Conservation (phyloP, 2,113 vertebrate species). For the Nyctereutes procyonoides region DNA sequence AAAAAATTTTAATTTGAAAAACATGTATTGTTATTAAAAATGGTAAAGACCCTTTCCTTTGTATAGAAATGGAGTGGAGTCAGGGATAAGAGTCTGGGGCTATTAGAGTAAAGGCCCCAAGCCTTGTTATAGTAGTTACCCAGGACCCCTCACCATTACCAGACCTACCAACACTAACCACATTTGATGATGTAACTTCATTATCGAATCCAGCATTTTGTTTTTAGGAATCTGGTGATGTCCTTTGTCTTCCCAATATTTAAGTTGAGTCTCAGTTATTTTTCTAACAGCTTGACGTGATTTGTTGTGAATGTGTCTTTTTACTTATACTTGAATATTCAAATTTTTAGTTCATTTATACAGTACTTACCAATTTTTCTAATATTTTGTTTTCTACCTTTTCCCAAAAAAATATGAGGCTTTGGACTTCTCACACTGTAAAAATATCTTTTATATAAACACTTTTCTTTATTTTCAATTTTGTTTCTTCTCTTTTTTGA, state of each 20-base stretch:
- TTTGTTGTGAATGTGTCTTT: not conserved
- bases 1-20: slow-evolving; percentile 11
- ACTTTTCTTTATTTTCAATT: not conserved
- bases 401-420: not conserved
- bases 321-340: not conserved
- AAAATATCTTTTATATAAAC: slow-evolving; percentile 12
- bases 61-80: not conserved
- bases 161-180: not conserved
- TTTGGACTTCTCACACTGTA: not conserved
- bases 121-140: not conserved
- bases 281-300: not conserved
- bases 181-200: not conserved
- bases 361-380: not conserved
- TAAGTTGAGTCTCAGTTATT: not conserved
- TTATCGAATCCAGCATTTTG: not conserved
- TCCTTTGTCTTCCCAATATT: not conserved
- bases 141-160: not conserved
- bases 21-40: not conserved
- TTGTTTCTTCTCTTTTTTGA: not conserved
- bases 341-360: not conserved
- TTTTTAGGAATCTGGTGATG: not conserved
- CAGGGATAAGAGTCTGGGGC: not conserved
- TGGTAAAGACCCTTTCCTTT: not conserved
- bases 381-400: not conserved
- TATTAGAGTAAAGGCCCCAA: not conserved